These are phyloP conservation scores for Xylocopa sonorina DNA, from an alignment of 1,140 invertebrate species.

Conservation along the genomic window DNA sequence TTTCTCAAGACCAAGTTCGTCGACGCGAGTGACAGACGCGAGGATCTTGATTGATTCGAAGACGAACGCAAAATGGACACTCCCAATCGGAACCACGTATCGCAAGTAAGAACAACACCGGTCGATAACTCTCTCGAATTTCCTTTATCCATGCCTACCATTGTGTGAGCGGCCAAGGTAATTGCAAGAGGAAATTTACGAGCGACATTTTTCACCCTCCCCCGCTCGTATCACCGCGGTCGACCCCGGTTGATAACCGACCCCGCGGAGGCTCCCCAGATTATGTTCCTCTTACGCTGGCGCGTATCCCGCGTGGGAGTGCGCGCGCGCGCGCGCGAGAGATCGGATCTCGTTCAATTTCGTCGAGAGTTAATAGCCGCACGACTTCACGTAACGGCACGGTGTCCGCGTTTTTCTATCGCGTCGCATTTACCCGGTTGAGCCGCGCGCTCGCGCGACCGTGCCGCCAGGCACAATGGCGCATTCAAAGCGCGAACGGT, in stretches of 20 bases:
- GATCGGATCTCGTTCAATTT: conserved; percentile 69
- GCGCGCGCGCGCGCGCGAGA: conserved; percentile 62
- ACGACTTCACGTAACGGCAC: conserved; percentile 62
- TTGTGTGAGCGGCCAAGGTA: conserved; percentile 14
- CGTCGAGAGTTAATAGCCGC: conserved; percentile 64
- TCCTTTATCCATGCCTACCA: conserved; percentile 13
- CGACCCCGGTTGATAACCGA: conserved; percentile 24
- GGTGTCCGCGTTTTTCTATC: conserved; percentile 55
- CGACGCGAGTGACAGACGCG: no score
- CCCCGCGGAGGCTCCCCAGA: conserved; percentile 42
- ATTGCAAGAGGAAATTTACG: conserved; percentile 21
- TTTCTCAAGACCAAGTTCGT: no score
- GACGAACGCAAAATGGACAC: not conserved
- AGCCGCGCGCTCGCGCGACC: not conserved
- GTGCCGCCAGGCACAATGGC: conserved; percentile 51
- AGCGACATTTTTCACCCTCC: conserved; percentile 51
- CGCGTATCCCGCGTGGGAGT: conserved; percentile 62
- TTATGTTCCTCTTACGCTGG: conserved; percentile 51
- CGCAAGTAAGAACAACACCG: not conserved
- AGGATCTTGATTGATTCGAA: no score
- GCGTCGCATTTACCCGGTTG: conserved; percentile 55
- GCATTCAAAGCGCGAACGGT: conserved; percentile 61
- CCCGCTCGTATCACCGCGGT: no score
- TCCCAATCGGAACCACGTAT: not conserved
- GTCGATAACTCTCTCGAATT: conserved; percentile 32